Percentiles rank a stretch among this genome's conserved stretches.
Conservation (phyloP, 2,888 invertebrate genomes). For the Tetranychus truncatus region DNA sequence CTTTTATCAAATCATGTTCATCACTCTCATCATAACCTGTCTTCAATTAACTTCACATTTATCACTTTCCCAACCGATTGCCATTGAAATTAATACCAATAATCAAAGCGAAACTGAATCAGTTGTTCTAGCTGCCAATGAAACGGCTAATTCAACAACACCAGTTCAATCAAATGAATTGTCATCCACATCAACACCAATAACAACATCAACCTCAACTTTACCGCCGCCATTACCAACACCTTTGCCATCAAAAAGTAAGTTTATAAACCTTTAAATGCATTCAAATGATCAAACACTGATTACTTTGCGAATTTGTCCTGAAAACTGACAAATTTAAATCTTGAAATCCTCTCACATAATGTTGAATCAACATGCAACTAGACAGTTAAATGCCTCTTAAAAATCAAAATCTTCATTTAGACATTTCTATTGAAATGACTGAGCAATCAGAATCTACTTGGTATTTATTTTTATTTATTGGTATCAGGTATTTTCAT, state of each 20-base stretch:
- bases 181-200: background rate
- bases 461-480: no score
- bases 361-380: no score
- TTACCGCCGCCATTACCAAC: background rate
- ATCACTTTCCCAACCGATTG: background rate
- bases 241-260: background rate
- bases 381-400: no score
- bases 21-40: background rate
- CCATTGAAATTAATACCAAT: background rate
- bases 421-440: no score
- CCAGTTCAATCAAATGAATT: background rate
- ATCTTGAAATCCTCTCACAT: no score
- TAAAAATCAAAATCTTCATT: no score
- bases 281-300: background rate
- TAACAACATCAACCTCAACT: background rate
- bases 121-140: background rate
- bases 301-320: no score
- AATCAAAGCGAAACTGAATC: background rate
- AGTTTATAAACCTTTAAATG: background rate
- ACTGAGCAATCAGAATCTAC: no score
- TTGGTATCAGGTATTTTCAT: no score
- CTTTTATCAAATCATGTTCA: background rate
- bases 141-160: background rate
- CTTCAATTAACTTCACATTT: no score
- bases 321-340: no score